Percentiles rank a stretch among this genome's conserved stretches.
phyloP scores from a whole-genome alignment of 23 tunicate species.

The Ciona savignyi region DNA sequence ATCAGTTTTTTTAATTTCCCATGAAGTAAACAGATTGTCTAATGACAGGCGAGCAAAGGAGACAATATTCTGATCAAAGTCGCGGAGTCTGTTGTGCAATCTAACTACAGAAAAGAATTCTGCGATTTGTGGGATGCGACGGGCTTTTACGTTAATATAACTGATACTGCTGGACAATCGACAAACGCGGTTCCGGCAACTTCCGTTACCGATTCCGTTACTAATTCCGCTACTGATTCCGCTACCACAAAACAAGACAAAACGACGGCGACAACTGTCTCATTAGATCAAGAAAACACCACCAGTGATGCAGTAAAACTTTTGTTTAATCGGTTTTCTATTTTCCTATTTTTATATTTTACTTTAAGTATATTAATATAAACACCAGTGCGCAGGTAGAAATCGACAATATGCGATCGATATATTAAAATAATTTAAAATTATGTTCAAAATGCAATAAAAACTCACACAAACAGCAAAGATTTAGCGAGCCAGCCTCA shows the following conservation, averaged over 20 bases:
- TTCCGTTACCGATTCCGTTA: neutral
- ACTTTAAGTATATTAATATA: too few relatives aligned
- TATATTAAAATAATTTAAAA: too few relatives aligned
- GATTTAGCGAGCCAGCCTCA: too few relatives aligned
- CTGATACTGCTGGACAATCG: neutral
- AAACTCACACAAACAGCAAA: too few relatives aligned
- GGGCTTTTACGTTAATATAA: conserved; percentile 39
- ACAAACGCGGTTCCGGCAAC: conserved; percentile 15
- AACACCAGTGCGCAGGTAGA: too few relatives aligned
- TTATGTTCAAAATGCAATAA: too few relatives aligned
- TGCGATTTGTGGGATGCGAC: conserved; percentile 77
- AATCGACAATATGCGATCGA: too few relatives aligned
- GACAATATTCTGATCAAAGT: conserved; percentile 44
- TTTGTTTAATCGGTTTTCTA: too few relatives aligned
- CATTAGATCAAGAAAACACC: neutral
- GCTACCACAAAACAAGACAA: neutral
- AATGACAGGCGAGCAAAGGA: conserved; percentile 31
- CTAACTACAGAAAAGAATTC: conserved; percentile 26
- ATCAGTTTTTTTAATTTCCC: neutral
- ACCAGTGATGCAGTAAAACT: conserved; percentile 1
- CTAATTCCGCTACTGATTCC: neutral
- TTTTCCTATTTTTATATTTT: neutral
- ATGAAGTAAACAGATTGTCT: neutral
- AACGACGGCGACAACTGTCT: neutral
- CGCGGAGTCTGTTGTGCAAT: conserved; percentile 11